These are phyloP conservation scores for Macaria liturata DNA, from an alignment of 2,888 invertebrate genomes.

Conservation along the genomic window DNA sequence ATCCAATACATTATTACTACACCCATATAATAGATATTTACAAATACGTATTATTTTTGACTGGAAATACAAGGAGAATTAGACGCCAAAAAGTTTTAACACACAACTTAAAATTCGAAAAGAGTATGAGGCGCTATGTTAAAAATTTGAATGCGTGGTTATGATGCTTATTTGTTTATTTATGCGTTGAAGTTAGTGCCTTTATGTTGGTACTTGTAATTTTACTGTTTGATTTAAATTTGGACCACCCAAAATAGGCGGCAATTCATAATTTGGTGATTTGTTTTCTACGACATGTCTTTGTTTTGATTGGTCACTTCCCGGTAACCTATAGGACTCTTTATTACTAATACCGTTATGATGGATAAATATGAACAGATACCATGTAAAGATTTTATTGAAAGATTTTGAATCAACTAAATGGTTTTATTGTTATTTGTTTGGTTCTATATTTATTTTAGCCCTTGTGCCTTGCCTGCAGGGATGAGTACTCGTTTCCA, in stretches of 20 bases:
- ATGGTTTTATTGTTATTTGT: no score
- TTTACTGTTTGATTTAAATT: constrained; percentile 22
- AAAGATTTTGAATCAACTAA: no score
- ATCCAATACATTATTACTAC: constrained; percentile 39
- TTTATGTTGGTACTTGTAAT: constrained; percentile 15
- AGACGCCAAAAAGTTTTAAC: constrained; percentile 25
- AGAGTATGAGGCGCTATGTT: constrained; percentile 42
- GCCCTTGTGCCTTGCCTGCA: no score
- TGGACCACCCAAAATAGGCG: constrained; percentile 24
- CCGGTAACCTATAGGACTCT: no score
- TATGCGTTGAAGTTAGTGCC: constrained; percentile 12
- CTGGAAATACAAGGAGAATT: constrained; percentile 44
- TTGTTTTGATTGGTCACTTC: background rate
- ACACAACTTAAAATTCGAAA: constrained; percentile 50
- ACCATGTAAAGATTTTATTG: no score
- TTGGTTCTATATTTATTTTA: no score
- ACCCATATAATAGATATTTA: background rate
- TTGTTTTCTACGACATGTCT: constrained; percentile 10
- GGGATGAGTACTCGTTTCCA: background rate
- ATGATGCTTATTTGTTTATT: constrained; percentile 7
- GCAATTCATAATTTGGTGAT: constrained; percentile 12
- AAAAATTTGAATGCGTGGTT: constrained; percentile 36
- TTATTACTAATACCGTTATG: no score
- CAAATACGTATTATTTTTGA: constrained; percentile 46
- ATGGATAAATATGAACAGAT: no score